Base-by-base conservation (phyloP, 2,888 invertebrate species). In the Stenodema calcarata region DNA sequence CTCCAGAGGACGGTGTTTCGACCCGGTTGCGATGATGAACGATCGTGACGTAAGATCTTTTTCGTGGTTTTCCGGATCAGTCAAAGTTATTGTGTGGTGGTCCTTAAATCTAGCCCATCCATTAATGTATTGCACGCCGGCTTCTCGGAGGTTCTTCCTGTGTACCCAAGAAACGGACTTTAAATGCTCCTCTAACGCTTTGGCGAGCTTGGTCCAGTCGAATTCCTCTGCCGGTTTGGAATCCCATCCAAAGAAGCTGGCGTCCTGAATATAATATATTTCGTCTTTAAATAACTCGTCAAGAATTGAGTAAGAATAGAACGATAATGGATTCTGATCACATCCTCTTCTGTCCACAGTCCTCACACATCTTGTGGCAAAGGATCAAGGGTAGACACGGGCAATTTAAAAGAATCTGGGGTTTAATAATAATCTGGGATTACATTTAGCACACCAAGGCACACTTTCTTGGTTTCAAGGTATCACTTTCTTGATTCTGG, bases 61-160 rank as follows among this genome's bases (percentile, higher is more conserved):
- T 14, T 78, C 41, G 75, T 86, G 76, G n/a, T 62, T 62, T 27
- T 86, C 78, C 1, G 78, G 18, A 18, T 86, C 78, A 4, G 69
- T 79, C 35, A 86, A 78, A 35, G 41, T n/a, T 11, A 86, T n/a
- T 11, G 76, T 41, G 44, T 86, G 86, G 28, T 50, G 35, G 86
- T 86, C 78, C 11, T 62, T 86, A 27, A 86, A 62, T 11, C 78
- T 44, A 18, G 86, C 86, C 86, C 86, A 86, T 16, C 86, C 86
- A 23, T 86, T 54, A n/a, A 78, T 18, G 54, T 78, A 86, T n/a
- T 76, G 50, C 18, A 86, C 78, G 16, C 69, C 78, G 11, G 78
- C 75, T 18, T 86, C 86, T 4, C 86, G 47, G 2, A 86, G 28
- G n/a, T 41, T 79, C 44, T 86, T 86, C 23, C 76, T 76, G n/a